A percentile compares a stretch with the other conserved stretches of the same genome.
Evolutionary conservation across 2,113 vertebrate species (phyloP).

Genomic region (Pygathrix nemaeus): DNA sequence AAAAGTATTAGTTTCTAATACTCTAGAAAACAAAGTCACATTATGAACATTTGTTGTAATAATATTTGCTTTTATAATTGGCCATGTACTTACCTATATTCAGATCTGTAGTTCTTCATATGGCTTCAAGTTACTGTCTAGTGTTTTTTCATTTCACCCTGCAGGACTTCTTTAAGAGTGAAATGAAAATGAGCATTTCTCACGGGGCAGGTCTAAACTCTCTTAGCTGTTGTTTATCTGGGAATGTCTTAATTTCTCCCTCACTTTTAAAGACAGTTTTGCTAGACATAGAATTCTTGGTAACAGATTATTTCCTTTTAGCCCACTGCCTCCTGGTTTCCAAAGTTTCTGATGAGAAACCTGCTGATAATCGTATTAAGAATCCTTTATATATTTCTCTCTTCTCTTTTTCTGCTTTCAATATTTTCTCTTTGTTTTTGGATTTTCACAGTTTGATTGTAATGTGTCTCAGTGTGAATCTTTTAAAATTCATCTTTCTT

Average conservation of each 20-base stretch:
- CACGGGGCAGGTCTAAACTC: background rate
- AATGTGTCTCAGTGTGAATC: background rate
- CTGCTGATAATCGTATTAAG: background rate
- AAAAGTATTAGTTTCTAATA: background rate
- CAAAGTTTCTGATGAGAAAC: background rate
- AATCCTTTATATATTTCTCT: background rate
- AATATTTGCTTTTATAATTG: background rate
- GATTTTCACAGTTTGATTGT: background rate
- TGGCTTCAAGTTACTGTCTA: background rate
- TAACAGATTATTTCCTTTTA: background rate
- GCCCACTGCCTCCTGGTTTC: background rate
- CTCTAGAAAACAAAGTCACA: background rate
- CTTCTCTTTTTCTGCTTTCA: background rate
- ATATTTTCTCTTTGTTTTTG: background rate
- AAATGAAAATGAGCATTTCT: background rate
- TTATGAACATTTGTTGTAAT: background rate
- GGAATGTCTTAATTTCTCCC: background rate
- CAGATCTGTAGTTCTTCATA: background rate
- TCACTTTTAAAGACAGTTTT: background rate
- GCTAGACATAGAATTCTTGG: background rate
- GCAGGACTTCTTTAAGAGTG: background rate
- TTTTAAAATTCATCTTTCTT: background rate
- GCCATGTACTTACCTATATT: background rate
- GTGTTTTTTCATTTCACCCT: background rate
- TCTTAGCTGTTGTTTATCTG: background rate